phyloP scores from a whole-genome alignment of 2,113 vertebrate species.

The Esox niger region DNA sequence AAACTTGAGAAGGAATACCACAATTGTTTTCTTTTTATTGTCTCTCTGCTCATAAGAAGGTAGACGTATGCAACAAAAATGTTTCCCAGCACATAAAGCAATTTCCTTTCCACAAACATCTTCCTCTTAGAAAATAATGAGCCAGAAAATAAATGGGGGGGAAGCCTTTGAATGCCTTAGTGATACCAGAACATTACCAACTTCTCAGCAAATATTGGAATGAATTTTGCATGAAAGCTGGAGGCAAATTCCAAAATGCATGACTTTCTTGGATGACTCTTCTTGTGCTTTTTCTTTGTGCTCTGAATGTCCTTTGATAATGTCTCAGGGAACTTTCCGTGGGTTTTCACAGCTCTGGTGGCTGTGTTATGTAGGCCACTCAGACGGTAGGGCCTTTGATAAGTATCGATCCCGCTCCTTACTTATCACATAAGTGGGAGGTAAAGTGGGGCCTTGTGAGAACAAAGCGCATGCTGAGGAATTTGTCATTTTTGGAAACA shows the following conservation, averaged over 20 bases:
- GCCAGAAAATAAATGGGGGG: background rate
- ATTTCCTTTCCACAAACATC: constrained; percentile 22
- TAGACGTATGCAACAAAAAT: constrained; percentile 42
- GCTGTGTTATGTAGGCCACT: constrained; percentile 22
- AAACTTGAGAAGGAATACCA: constrained; percentile 28
- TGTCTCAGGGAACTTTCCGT: background rate
- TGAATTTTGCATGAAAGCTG: constrained; percentile 47
- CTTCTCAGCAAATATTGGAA: constrained; percentile 44
- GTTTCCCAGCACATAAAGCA: constrained; percentile 11
- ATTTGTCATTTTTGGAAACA: background rate
- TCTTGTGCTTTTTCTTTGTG: constrained; percentile 33
- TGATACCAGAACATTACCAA: constrained; percentile 4
- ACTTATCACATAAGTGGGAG: background rate
- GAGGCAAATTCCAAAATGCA: constrained; percentile 51
- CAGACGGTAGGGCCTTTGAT: constrained; percentile 8
- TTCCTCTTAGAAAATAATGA: constrained; percentile 5
- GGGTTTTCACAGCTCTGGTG: constrained; percentile 10
- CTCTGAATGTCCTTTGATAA: constrained; percentile 32
- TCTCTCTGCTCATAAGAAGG: constrained; percentile 10
- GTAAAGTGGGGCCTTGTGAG: background rate
- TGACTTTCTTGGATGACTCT: constrained; percentile 49
- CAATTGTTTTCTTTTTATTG: constrained; percentile 17
- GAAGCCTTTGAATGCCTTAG: constrained; percentile 10
- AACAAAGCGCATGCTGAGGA: background rate
- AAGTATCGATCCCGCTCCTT: constrained; percentile 5